Percentiles rank a stretch among this genome's conserved stretches.
These are phyloP conservation scores for Phenganax marumi DNA, from an alignment of 92 coral and sea anemone species.

Conservation along the genomic window DNA sequence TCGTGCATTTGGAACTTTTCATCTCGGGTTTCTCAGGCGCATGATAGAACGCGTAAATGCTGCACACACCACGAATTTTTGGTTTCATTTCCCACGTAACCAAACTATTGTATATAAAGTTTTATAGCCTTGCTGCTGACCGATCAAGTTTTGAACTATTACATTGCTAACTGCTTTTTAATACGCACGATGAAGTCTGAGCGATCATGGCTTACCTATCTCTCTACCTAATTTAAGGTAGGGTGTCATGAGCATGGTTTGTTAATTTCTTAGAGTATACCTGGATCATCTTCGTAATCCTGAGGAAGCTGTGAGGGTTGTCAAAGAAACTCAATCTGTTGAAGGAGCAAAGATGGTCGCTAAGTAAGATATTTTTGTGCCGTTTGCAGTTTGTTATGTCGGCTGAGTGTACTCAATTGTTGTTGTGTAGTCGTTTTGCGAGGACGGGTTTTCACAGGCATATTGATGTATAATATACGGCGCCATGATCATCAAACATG, in stretches of 20 bases:
- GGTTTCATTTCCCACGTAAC: too few relatives aligned
- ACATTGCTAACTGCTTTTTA: too few relatives aligned
- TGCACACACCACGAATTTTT: neutral
- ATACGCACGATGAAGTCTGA: too few relatives aligned
- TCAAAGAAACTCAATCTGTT: constrained; percentile 90
- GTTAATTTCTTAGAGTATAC: constrained; percentile 62
- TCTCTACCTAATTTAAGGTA: neutral
- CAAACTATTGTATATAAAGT: too few relatives aligned
- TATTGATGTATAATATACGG: too few relatives aligned
- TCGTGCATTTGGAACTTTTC: neutral
- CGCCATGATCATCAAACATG: too few relatives aligned
- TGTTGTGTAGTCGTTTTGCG: neutral
- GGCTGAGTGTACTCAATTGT: neutral
- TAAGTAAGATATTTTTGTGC: constrained; percentile 51
- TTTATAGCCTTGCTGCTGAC: too few relatives aligned
- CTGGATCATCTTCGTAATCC: constrained; percentile 91
- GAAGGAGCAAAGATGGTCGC: constrained; percentile 99
- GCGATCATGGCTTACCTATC: too few relatives aligned
- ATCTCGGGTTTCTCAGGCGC: neutral
- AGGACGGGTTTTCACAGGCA: neutral
- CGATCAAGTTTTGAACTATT: too few relatives aligned
- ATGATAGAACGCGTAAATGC: constrained; percentile 8
- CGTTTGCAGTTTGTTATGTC: neutral
- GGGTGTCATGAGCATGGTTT: neutral
- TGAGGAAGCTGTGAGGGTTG: constrained; percentile 97